A percentile compares a stretch with the other conserved stretches of the same genome.
Evolutionary conservation across 2,113 vertebrate species (phyloP).

Genomic region (Lethenteron reissneri): DNA sequence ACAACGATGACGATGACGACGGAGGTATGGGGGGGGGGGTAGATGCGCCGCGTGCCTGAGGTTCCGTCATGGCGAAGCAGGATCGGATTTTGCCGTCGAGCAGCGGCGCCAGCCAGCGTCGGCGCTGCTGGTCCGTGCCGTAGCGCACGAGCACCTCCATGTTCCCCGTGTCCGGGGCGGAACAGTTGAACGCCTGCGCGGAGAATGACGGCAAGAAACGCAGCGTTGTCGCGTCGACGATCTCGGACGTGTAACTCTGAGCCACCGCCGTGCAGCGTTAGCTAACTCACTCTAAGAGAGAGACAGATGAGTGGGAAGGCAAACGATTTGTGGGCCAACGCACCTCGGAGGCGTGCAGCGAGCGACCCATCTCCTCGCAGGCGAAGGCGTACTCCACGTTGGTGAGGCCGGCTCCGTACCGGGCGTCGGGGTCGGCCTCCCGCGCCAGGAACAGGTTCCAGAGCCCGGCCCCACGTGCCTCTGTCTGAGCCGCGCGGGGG

Average conservation of each 20-base stretch:
- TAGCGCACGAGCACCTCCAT: slow-evolving; percentile 25
- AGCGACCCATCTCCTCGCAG: slow-evolving; percentile 26
- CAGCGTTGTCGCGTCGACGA: neutral
- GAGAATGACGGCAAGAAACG: neutral
- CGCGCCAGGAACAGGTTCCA: slow-evolving; percentile 29
- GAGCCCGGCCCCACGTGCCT: slow-evolving; percentile 22
- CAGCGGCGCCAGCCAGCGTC: slow-evolving; percentile 19
- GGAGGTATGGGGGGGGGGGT: too few species aligned
- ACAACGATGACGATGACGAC: too few species aligned
- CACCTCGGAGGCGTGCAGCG: slow-evolving; percentile 23
- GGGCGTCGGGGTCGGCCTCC: slow-evolving; percentile 20
- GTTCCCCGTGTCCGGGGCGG: slow-evolving; percentile 26
- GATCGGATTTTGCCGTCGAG: slow-evolving; percentile 21
- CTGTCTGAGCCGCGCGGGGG: slow-evolving; percentile 13
- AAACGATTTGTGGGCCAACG: neutral
- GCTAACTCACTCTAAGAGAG: neutral
- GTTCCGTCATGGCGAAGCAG: slow-evolving; percentile 29
- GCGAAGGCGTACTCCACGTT: slow-evolving; percentile 22
- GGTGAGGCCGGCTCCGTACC: slow-evolving; percentile 23
- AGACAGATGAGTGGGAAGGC: neutral
- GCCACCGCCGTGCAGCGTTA: neutral
- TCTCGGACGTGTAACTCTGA: neutral
- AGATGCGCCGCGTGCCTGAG: slow-evolving; percentile 16
- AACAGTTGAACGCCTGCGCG: slow-evolving; percentile 27
- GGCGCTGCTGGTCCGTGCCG: slow-evolving; percentile 20